Base-by-base conservation (phyloP, 1,140 invertebrate genomes). In the Wasmannia auropunctata region DNA sequence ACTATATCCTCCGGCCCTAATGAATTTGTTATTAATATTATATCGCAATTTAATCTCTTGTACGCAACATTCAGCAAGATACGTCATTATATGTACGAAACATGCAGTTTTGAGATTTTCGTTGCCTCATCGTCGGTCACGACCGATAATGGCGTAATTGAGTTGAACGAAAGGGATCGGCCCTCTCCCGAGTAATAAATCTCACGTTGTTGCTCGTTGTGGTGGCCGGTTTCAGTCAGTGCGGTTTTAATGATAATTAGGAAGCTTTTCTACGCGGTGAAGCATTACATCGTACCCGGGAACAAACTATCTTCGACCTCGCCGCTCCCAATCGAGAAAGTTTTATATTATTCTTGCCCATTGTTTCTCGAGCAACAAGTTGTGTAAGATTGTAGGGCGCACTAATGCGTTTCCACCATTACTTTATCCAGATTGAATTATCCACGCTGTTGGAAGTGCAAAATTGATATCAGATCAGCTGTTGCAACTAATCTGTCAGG, bases 81-180 rank as follows among this genome's bases (percentile, higher is more conserved):
- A 8, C n/a, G 49, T 25, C 37, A 34, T 54, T 37, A 28, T 4
- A 6, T n/a, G 4, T 16, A 11, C 46, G 22, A 70, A 28, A 37
- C 1, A 5, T 31, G 74, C 67, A 84, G 80, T 22, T 89, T 37
- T 85, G 58, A 43, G 19, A 51, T 67, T 49, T 86, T 83, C 70
- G 58, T 86, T 87, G 51, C 69, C 37, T 56, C 77, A 84, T 51
- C 63, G 34, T 28, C 60, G 75, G 90, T 91, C 84, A 88, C 84
- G 88, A 88, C 80, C 75, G 86, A 91, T 91, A 91, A 90, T 86
- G 49, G 46, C 37, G 84, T 56, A 69, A 65, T 62, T 76, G 49
- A 51, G 70, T 51, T 76, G 40, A 62, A 72, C 40, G 19, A 85
- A 75, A 77, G 84, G 58, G 83, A 90, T 80, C 81, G 74, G 28